Evolutionary conservation across 2,797 vertebrate genomes (phyloP), one percentile per base, ranked within the genome.

Genomic region (Darevskia mixta): DNA sequence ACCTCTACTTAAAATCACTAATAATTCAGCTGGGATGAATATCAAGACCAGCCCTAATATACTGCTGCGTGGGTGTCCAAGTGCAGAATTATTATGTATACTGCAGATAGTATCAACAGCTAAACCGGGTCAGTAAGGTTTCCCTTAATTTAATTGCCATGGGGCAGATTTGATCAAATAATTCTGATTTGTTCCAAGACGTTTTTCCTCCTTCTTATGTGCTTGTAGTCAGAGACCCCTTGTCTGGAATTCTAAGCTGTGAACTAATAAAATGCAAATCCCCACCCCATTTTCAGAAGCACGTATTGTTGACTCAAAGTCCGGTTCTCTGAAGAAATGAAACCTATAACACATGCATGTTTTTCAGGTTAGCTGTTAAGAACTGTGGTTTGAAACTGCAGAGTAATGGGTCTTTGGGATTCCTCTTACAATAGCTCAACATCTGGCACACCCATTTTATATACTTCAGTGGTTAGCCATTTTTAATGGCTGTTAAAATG

Each of bases 371-470:
- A 64, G 58, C 58, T 81, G 32, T 81, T 81, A 23, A 64, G 58
- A 81, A 81, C 13, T 81, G 79, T 64, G 58, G 58, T 64, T 81
- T 81, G n/a, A 38, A 81, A 81, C 58, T 81, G 79, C 79, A 64
- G 79, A 81, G 32, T 64, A 81, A 81, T 41, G 38, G 79, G 38
- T 38, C 79, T 81, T 20, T 64, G 10, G 58, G 58, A 64, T 81
- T 64, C 9, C 18, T 81, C 32, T 49, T 64, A 35, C 20, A 75
- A 75, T 75, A 35, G 35, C 80, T 82, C 27, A 69, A 29, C 64
- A 82, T 82, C 41, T 82, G 80, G 64, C 64, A 45, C 43, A 82
- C 38, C 29, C 67, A 69, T 82, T 82, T 69, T 82, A 43, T 69
- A 69, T 45, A 64, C 27, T 67, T 78, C 76, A 55, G 76, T 25